phyloP scores from a whole-genome alignment of 1,140 invertebrate genomes.

The Aphelenchoides besseyi region DNA sequence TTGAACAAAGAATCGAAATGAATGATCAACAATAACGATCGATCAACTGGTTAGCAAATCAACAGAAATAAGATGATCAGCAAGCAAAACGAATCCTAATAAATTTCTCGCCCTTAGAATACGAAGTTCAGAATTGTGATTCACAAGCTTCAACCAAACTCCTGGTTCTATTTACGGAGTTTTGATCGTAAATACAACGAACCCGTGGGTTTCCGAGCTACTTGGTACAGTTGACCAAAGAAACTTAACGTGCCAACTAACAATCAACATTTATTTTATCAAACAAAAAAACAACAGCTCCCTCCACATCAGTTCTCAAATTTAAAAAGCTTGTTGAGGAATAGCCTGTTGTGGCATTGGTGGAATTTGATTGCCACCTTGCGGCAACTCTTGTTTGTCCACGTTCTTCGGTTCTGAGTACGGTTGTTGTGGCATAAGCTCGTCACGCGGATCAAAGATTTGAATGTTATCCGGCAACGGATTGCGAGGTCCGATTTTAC shows the following conservation, averaged over 20 bases:
- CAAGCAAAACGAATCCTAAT: background rate
- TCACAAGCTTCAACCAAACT: no score
- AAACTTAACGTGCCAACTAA: no score
- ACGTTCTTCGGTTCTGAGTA: constrained; percentile 56
- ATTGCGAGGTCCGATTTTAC: constrained; percentile 92
- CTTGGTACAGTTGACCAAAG: no score
- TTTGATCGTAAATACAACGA: no score
- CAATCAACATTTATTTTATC: constrained; percentile 23
- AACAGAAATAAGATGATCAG: background rate
- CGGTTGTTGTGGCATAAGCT: constrained; percentile 47
- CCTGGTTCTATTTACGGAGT: no score
- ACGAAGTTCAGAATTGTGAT: no score
- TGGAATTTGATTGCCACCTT: constrained; percentile 23
- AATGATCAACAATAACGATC: no score
- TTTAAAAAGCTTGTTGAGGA: constrained; percentile 10
- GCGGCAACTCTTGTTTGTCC: constrained; percentile 25
- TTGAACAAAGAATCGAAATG: background rate
- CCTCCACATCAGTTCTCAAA: background rate
- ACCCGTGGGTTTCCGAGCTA: no score
- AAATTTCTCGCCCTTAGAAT: background rate
- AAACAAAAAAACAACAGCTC: constrained; percentile 12
- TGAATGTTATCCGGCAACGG: constrained; percentile 80
- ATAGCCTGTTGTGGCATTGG: constrained; percentile 2
- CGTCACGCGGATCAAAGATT: constrained; percentile 53
- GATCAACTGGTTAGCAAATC: background rate